Conservation (phyloP, 2,797 vertebrate species). For the Semotilus atromaculatus region DNA sequence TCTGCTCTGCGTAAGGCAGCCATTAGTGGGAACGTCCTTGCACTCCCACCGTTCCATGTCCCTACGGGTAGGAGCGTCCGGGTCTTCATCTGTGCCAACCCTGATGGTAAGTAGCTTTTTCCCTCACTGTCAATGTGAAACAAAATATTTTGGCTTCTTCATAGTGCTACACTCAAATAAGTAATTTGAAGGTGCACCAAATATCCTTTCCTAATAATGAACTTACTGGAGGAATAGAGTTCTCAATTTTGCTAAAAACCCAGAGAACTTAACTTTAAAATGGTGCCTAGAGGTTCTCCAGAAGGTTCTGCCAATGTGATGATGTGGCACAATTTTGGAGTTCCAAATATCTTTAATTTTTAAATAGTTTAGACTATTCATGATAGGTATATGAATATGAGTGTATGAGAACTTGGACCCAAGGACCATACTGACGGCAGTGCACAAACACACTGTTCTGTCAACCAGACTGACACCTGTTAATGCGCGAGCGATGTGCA, state of each 20-base stretch:
- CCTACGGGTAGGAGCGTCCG: slow-evolving; percentile 92
- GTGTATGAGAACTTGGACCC: slow-evolving; percentile 19
- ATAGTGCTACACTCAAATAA: background rate
- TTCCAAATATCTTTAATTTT: background rate
- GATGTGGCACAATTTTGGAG: background rate
- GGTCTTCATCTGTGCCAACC: slow-evolving; percentile 94
- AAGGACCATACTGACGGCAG: slow-evolving; percentile 3
- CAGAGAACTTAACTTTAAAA: background rate
- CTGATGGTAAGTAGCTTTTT: slow-evolving; percentile 84
- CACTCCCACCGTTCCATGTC: slow-evolving; percentile 87
- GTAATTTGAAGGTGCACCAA: background rate
- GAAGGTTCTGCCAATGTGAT: background rate
- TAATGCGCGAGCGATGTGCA: background rate
- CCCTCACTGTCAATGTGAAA: background rate
- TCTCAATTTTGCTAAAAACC: background rate
- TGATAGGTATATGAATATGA: background rate
- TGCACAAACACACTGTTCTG: slow-evolving; percentile 1
- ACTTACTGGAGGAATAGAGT: background rate
- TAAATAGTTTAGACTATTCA: background rate
- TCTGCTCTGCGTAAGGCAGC: slow-evolving; percentile 90
- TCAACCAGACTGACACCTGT: slow-evolving; percentile 25
- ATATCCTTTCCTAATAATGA: background rate
- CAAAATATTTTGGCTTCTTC: background rate
- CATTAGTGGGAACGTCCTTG: slow-evolving; percentile 87
- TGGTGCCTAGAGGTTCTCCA: background rate